Evolutionary conservation across 1,140 invertebrate genomes (phyloP), one percentile per base, ranked within the genome.

Genomic region (Trichonephila clavipes): DNA sequence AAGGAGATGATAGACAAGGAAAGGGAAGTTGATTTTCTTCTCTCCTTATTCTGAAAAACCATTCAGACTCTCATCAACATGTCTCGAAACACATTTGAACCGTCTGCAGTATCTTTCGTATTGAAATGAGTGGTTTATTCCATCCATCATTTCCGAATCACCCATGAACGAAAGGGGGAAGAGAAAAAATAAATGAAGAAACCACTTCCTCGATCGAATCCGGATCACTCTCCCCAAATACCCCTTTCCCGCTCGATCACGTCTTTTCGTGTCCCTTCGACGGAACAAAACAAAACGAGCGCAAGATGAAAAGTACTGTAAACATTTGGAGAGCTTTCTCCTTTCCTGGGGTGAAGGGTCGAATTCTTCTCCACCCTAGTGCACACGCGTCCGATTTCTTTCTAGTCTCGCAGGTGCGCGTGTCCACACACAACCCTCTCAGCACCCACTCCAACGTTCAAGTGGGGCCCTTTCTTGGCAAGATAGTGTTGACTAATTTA

Each of bases 401-500:
- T 18, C 14, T 3, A 16, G 28, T 77, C 34, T 77, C 10, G 83
- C 83, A 85, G 51, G 83, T 85, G 83, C 83, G 58, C 83, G n/a
- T 28, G 83, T 85, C 61, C 58, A 59, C 51, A 85, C 83, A 85
- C 44, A 61, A 28, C 51, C 51, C 5, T 59, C 28, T 85, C 83
- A 85, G 58, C 83, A 85, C 83, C 58, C 83, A 24, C 83, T 85
- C 58, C 44, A 59, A 10, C 24, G 51, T 51, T 85, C 51, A 85
- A 85, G 83, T 85, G 51, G 83, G 21, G 12, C 19, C 44, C 21
- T 8, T 44, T 85, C 59, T 85, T 85, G 44, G 83, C 21, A 19
- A 85, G 83, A 85, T 85, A 85, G 83, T 61, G 72, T 77, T 40
- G 83, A n/a, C 58, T 85, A 85, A 85, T 85, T 85, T 85, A 85